Conservation (phyloP, 2,888 invertebrate genomes). For the Limnephilus auricula region DNA sequence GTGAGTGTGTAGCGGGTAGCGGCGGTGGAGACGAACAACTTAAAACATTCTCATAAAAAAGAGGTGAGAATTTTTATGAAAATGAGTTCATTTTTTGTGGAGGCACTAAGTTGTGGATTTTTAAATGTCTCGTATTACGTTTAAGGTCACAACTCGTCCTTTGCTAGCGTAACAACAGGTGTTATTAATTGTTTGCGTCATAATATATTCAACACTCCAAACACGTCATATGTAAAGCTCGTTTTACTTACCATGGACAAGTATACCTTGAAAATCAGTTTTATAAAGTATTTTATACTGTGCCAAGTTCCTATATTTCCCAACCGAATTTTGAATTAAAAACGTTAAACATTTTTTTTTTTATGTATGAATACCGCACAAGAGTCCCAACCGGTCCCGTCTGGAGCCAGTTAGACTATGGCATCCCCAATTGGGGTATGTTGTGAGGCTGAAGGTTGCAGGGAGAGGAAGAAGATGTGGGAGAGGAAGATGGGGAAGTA, state of each 20-base stretch:
- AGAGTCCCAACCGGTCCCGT: too few species aligned
- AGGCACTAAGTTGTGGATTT: background rate
- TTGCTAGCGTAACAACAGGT: background rate
- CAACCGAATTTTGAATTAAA: background rate
- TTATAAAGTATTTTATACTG: background rate
- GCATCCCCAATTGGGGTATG: too few species aligned
- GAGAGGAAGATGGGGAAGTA: too few species aligned
- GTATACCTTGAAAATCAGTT: background rate
- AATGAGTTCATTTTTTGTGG: background rate
- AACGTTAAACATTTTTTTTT: too few species aligned
- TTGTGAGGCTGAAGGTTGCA: too few species aligned
- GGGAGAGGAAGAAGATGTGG: too few species aligned
- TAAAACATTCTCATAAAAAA: background rate
- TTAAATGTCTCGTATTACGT: background rate
- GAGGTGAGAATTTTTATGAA: background rate
- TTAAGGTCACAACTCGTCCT: background rate
- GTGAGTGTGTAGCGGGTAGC: too few species aligned
- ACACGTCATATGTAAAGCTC: background rate
- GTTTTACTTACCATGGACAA: background rate
- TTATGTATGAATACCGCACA: too few species aligned
- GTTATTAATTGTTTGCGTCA: conserved; percentile 35
- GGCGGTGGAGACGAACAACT: too few species aligned
- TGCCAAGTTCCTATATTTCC: background rate
- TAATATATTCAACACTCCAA: conserved; percentile 19
- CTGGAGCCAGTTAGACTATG: too few species aligned